These are phyloP conservation scores for Lepidocyrtoides sp. DNA, from an alignment of 2,888 invertebrate genomes.

Conservation along the genomic window DNA sequence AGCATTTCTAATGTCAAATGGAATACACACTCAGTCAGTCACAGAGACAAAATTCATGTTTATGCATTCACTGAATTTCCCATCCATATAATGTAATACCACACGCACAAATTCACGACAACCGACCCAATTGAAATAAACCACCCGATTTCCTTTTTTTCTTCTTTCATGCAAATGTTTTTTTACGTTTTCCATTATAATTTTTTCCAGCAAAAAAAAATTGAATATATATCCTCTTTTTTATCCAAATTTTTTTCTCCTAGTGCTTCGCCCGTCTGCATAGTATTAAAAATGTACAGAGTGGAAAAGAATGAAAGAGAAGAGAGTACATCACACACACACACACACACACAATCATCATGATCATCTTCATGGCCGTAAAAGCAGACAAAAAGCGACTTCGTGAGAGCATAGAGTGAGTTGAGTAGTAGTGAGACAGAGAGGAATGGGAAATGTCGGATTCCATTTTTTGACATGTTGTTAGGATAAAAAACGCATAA, in stretches of 20 bases:
- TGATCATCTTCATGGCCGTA: constrained; percentile 11
- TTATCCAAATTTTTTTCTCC: not conserved
- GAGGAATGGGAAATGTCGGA: constrained; percentile 81
- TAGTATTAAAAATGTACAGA: constrained; percentile 33
- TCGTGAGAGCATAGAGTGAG: constrained; percentile 20
- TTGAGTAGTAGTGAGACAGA: constrained; percentile 66
- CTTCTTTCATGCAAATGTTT: constrained; percentile 24
- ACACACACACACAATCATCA: not conserved
- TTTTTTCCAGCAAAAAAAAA: constrained; percentile 49
- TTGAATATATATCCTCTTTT: not conserved
- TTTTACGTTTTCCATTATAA: constrained; percentile 40
- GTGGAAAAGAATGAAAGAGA: not conserved
- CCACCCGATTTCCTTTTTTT: constrained; percentile 48
- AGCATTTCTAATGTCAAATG: constrained; percentile 49
- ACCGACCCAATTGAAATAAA: constrained; percentile 46
- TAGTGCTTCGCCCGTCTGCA: constrained; percentile 15
- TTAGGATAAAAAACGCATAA: constrained; percentile 71
- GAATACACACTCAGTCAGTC: not conserved
- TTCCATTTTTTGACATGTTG: constrained; percentile 80
- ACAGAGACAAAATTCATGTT: not conserved
- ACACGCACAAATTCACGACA: not conserved
- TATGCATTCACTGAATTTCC: constrained; percentile 28
- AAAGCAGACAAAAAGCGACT: not conserved
- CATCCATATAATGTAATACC: not conserved
- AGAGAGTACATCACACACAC: constrained; percentile 26